Percentiles rank a stretch among this genome's conserved stretches.
These are phyloP conservation scores for Irena cyanogastra DNA, from an alignment of 2,113 vertebrate genomes.

Conservation along the genomic window DNA sequence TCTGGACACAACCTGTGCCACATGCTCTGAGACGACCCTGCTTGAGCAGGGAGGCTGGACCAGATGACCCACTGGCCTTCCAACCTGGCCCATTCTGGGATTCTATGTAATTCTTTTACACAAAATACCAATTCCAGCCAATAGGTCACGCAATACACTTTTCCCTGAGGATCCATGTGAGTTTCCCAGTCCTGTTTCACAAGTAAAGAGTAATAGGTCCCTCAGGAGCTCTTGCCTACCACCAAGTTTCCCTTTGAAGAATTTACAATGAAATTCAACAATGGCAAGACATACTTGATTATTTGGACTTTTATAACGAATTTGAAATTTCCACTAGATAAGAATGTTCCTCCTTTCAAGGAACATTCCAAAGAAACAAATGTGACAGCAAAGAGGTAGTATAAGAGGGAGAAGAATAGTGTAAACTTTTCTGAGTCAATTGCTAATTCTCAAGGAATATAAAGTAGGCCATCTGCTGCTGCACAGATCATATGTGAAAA, in stretches of 20 bases:
- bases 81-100: background rate
- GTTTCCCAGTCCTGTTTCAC: background rate
- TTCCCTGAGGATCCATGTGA: background rate
- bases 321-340: background rate
- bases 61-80: background rate
- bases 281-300: background rate
- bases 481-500: background rate
- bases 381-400: background rate
- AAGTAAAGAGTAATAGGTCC: background rate
- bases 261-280: background rate
- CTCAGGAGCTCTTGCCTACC: background rate
- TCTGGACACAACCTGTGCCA: no score
- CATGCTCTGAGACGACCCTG: background rate
- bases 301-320: background rate
- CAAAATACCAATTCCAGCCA: background rate
- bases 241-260: background rate
- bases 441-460: background rate
- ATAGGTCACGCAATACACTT: fast-evolving
- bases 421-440: background rate
- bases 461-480: background rate
- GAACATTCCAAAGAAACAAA: background rate
- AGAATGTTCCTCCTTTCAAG: background rate
- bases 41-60: background rate
- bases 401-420: background rate
- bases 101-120: background rate